Evolutionary conservation across 2,797 vertebrate genomes (phyloP).

Genomic region (Eulemur rubriventer): DNA sequence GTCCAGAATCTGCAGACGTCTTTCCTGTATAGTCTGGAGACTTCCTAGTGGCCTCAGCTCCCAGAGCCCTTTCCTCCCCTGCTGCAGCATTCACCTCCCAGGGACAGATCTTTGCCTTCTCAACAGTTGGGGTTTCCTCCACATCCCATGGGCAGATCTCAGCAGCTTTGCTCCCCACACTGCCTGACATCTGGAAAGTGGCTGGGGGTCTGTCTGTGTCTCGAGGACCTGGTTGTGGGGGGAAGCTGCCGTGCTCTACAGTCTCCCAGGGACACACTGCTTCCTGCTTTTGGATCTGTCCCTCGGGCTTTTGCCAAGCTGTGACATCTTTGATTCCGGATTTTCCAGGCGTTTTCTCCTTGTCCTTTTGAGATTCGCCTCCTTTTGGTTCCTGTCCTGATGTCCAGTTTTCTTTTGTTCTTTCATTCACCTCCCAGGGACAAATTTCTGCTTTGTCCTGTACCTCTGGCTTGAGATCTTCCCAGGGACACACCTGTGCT

Average conservation of each 20-base stretch:
- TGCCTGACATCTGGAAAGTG: conserved; percentile 4
- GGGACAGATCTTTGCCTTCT: conserved; percentile 49
- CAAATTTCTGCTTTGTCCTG: conserved; percentile 67
- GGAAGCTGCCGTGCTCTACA: not conserved
- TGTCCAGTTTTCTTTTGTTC: not conserved
- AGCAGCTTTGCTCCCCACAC: not conserved
- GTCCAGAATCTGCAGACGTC: not conserved
- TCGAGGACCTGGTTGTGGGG: not conserved
- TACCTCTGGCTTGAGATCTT: conserved; percentile 63
- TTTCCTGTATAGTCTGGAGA: not conserved
- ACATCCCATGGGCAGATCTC: conserved; percentile 75
- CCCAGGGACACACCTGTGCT: conserved; percentile 78
- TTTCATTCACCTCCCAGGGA: conserved; percentile 70
- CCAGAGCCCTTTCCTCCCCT: not conserved
- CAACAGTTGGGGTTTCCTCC: not conserved
- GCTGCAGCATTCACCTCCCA: conserved; percentile 23
- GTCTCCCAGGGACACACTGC: conserved; percentile 71
- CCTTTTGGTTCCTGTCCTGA: not conserved
- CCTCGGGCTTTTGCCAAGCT: conserved; percentile 43
- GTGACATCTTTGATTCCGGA: not conserved
- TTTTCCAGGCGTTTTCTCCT: not conserved
- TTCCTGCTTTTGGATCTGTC: conserved; percentile 51
- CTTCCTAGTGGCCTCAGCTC: not conserved
- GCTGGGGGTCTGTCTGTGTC: not conserved
- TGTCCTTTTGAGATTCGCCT: not conserved